Evolutionary conservation across 2,888 invertebrate species (phyloP).

Genomic region (Oxyteleia sp.): DNA sequence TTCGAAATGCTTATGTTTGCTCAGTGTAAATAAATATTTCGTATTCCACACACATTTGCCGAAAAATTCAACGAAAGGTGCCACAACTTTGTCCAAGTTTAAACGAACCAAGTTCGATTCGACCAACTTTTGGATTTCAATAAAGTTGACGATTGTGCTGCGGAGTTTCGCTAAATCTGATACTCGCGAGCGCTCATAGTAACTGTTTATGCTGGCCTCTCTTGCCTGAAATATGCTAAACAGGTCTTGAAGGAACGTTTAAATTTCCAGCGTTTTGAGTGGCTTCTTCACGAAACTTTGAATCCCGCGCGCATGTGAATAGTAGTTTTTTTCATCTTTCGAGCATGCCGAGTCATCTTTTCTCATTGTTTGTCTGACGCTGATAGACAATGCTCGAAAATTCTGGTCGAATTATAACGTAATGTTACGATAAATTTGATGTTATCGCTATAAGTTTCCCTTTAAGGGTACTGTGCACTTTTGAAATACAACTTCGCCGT

Average conservation of each 20-base stretch:
- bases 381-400: conserved; percentile 45
- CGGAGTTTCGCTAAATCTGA: conserved; percentile 13
- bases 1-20: too few relatives aligned
- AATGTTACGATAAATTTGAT: conserved; percentile 25
- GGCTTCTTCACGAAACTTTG: conserved; percentile 54
- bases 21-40: too few relatives aligned
- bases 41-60: too few relatives aligned
- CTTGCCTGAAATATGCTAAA: conserved; percentile 58
- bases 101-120: too few relatives aligned
- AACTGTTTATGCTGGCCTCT: conserved; percentile 53
- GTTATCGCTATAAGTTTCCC: too few relatives aligned
- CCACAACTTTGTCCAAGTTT: too few relatives aligned
- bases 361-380: conserved; percentile 32
- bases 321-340: conserved; percentile 31
- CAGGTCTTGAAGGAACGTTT: conserved; percentile 55
- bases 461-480: too few relatives aligned
- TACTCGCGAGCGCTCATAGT: conserved; percentile 23
- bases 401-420: conserved; percentile 40
- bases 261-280: conserved; percentile 63
- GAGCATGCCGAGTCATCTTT: conserved; percentile 50
- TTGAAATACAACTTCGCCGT: too few relatives aligned
- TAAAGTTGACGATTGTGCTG: not conserved
- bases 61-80: too few relatives aligned
- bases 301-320: conserved; percentile 46
- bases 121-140: not conserved